Evolutionary conservation across 92 coral and sea anemone species (phyloP).

Genomic region (Bergia sp.): DNA sequence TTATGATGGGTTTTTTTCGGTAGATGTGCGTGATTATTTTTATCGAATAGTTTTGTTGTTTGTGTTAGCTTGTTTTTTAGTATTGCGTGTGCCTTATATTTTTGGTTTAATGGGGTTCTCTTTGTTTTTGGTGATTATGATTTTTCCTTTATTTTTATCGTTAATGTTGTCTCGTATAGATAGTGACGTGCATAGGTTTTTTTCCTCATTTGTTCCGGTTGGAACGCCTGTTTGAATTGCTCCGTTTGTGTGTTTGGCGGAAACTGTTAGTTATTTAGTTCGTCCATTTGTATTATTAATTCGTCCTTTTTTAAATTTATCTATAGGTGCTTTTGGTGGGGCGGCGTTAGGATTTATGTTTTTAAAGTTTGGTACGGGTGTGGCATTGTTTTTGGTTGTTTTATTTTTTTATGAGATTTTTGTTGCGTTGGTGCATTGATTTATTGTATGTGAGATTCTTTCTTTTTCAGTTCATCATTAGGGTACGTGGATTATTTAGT

Average conservation of each 20-base stretch:
- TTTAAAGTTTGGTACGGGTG: background rate
- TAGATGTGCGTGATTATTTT: too few species aligned
- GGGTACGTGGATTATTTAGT: background rate
- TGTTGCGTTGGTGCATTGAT: conserved; percentile 21
- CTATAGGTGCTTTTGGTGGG: background rate
- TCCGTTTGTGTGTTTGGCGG: background rate
- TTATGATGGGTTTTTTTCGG: too few species aligned
- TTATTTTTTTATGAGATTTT: background rate
- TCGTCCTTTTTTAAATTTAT: background rate
- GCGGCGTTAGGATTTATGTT: background rate
- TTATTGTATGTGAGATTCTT: conserved; percentile 1
- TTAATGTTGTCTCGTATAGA: too few species aligned
- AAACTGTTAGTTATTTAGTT: background rate
- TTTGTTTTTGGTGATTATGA: too few species aligned
- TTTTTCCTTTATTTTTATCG: too few species aligned
- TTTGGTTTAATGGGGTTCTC: too few species aligned
- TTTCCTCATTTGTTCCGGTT: too few species aligned
- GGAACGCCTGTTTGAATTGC: too few species aligned
- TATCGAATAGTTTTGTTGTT: too few species aligned
- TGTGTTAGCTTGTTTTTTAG: too few species aligned
- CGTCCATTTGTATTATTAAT: background rate
- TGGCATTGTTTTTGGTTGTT: background rate
- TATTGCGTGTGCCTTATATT: too few species aligned
- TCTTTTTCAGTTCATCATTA: conserved; percentile 5
- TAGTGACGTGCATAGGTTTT: too few species aligned